Percentiles rank a stretch among this genome's conserved stretches.
These are phyloP conservation scores for Pycnomerus fuliginosus DNA, from an alignment of 2,888 invertebrate species.

Conservation along the genomic window DNA sequence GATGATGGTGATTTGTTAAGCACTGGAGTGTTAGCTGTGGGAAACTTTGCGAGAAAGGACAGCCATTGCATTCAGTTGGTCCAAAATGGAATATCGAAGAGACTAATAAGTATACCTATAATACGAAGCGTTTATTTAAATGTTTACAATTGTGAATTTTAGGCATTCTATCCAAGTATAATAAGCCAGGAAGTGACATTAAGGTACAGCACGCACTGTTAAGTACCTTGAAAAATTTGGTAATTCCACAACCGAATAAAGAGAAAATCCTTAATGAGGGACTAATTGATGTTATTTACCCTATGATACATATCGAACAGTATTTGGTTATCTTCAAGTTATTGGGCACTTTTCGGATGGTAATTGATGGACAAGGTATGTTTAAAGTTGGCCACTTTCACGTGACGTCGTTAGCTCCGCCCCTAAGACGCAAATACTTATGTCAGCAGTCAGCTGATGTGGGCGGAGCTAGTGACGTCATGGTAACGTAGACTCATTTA, in stretches of 20 bases:
- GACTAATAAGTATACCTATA: constrained; percentile 59
- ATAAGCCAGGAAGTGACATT: constrained; percentile 62
- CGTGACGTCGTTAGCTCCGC: no score
- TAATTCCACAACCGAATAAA: constrained; percentile 75
- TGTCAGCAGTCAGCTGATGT: no score
- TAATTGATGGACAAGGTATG: constrained; percentile 79
- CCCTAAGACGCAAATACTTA: no score
- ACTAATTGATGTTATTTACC: constrained; percentile 70
- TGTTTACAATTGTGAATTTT: constrained; percentile 15
- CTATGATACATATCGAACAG: constrained; percentile 66
- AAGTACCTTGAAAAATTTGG: constrained; percentile 76
- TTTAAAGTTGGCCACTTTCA: not conserved
- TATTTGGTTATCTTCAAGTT: constrained; percentile 84
- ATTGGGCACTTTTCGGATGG: constrained; percentile 81
- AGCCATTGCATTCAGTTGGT: constrained; percentile 83
- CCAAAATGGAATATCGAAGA: constrained; percentile 72
- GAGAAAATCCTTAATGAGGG: constrained; percentile 69
- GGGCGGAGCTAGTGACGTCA: no score
- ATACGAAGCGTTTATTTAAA: constrained; percentile 2
- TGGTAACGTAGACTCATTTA: no score
- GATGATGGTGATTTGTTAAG: constrained; percentile 72
- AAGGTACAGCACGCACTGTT: constrained; percentile 70
- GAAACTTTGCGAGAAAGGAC: constrained; percentile 88
- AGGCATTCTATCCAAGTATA: constrained; percentile 57
- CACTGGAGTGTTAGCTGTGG: constrained; percentile 82